These are phyloP conservation scores for Coptodon rendalli DNA, from an alignment of 2,113 vertebrate species.

Conservation along the genomic window DNA sequence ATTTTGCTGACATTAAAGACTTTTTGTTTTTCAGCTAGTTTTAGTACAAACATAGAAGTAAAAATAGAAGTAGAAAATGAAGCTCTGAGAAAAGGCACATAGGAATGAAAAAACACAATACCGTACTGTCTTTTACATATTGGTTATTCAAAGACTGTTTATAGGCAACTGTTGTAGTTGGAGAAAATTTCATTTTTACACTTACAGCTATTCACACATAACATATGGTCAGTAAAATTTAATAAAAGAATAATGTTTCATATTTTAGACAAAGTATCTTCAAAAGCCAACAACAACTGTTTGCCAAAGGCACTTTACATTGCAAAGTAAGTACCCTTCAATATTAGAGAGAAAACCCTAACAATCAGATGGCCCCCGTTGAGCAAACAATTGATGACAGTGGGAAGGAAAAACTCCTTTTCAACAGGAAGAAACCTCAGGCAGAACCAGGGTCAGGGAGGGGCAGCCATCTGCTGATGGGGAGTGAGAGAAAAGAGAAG, in stretches of 20 bases:
- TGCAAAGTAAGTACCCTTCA: not conserved
- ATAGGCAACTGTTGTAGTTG: not conserved
- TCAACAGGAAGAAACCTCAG: not conserved
- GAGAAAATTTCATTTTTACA: not conserved
- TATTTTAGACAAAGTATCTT: not conserved
- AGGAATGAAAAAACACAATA: not conserved
- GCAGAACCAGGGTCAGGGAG: not conserved
- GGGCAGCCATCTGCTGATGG: not conserved
- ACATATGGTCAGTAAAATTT: not conserved
- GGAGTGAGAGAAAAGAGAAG: not conserved
- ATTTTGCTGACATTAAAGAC: not conserved
- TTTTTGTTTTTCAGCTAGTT: not conserved
- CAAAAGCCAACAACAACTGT: not conserved
- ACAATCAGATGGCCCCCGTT: not conserved
- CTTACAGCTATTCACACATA: not conserved
- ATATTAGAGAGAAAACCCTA: not conserved
- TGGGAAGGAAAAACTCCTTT: not conserved
- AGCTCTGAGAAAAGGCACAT: not conserved
- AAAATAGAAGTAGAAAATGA: not conserved
- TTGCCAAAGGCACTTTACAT: not conserved
- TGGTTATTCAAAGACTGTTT: not conserved
- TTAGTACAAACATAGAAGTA: not conserved
- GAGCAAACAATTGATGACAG: not conserved
- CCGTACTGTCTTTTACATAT: not conserved
- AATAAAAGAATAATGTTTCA: not conserved